Evolutionary conservation across 2,113 vertebrate species (phyloP), one percentile per base, ranked within the genome.

Genomic region (Tetrax tetrax): DNA sequence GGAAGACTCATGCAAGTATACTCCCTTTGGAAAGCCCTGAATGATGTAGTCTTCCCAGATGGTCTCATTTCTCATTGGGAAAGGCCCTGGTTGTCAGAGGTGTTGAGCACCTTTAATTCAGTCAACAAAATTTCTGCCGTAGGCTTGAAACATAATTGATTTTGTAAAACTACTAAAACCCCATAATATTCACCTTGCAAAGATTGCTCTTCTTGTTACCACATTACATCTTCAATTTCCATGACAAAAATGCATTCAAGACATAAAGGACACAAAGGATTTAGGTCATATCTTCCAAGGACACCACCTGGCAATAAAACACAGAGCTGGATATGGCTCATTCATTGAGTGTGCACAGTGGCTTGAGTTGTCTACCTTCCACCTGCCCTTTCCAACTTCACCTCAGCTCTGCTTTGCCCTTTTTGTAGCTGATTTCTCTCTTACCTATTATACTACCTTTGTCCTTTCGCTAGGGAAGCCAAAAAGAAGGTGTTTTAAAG

Each of bases 341-440:
- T 68, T 16, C 14, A 8, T 0, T 19, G 31, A 56, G 9, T 0
- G 3, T 10, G 24, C 33, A 37, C 35, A 19, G n/a, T 19, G 45
- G 48, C 7, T 74, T 25, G 22, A 41, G n/a, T 10, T 50, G 28
- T 4, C 8, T 53, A 22, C 19, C 51, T 75, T 35, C 2, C 1
- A 22, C 14, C 33, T 61, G 23, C 21, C 23, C 33, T 27, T 87
- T 24, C 56, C 57, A 85, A 60, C 35, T 48, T 35, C 37, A 70
- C 5, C 48, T 63, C 74, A 82, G 53, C 21, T 78, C 45, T 35
- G 19, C 48, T 85, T 59, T 79, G 61, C 61, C 28, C 43, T 82
- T 85, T 71, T 12, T 15, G 35, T 15, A 75, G 33, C 10, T 35
- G 18, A 47, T 66, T 47, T 77, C 76, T 60, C 15, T 9, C 74